These are phyloP conservation scores for Drosophila carrolli DNA, from an alignment of 1,140 invertebrate species.

Conservation along the genomic window DNA sequence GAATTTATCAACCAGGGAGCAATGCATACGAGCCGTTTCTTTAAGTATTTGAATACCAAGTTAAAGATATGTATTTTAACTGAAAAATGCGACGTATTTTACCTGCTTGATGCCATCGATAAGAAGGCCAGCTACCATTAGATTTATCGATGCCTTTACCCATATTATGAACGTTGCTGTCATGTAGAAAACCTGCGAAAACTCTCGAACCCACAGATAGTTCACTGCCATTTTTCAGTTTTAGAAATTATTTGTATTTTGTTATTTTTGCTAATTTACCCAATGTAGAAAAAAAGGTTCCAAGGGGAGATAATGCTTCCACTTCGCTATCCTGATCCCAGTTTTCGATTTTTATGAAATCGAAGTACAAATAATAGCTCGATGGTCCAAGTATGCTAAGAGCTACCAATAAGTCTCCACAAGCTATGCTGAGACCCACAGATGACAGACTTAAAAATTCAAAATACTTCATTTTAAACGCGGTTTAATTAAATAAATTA, in stretches of 20 bases:
- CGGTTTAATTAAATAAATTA: background rate
- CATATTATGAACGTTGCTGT: conserved; percentile 75
- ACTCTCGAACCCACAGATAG: conserved; percentile 76
- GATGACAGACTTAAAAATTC: conserved; percentile 71
- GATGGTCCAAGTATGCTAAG: conserved; percentile 56
- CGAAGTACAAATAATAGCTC: conserved; percentile 71
- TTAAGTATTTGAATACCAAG: background rate
- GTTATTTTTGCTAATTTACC: conserved; percentile 34
- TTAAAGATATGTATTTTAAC: background rate
- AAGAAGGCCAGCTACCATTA: conserved; percentile 73
- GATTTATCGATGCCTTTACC: conserved; percentile 79
- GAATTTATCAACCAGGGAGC: conserved; percentile 80
- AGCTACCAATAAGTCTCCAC: conserved; percentile 60
- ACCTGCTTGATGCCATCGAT: conserved; percentile 83
- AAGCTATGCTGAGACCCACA: conserved; percentile 71
- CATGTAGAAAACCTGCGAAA: conserved; percentile 80
- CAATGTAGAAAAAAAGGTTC: conserved; percentile 61
- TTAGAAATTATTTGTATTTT: background rate
- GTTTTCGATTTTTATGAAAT: conserved; percentile 65
- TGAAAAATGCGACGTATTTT: background rate
- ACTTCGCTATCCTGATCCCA: conserved; percentile 68
- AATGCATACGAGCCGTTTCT: conserved; percentile 81
- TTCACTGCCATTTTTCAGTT: conserved; percentile 46
- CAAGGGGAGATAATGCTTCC: conserved; percentile 65
- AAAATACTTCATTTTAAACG: conserved; percentile 72